Conservation (phyloP, 2,113 vertebrate species). For the Mustelus asterias region DNA sequence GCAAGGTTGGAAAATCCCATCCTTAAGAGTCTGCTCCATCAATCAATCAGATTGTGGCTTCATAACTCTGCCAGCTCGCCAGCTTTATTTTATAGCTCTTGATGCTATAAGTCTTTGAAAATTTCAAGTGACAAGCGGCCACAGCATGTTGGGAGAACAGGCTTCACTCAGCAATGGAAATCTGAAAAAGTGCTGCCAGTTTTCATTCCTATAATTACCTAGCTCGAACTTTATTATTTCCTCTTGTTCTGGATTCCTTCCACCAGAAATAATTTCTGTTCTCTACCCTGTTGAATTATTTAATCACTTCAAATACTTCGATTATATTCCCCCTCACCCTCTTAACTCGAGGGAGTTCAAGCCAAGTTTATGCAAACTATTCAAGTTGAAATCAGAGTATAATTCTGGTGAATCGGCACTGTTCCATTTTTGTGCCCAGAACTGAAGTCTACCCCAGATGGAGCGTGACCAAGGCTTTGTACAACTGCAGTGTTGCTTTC, state of each 20-base stretch:
- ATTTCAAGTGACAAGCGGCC: not conserved
- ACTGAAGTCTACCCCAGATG: not conserved
- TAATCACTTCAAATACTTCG: not conserved
- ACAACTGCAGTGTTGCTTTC: not conserved
- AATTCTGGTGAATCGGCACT: not conserved
- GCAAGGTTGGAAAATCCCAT: too few species aligned
- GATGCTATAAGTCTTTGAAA: not conserved
- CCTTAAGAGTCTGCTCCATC: not conserved
- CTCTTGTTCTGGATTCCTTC: not conserved
- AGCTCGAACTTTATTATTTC: not conserved
- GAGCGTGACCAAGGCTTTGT: not conserved
- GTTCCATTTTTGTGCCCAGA: not conserved
- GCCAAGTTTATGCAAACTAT: not conserved
- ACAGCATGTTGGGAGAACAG: not conserved
- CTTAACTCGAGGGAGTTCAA: not conserved
- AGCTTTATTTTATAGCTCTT: not conserved
- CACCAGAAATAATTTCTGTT: not conserved
- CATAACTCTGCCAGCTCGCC: not conserved
- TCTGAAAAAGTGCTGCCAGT: not conserved
- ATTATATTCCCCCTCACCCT: not conserved
- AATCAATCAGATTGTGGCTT: not conserved
- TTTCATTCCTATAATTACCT: not conserved
- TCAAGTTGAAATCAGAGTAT: not conserved
- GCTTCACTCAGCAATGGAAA: not conserved
- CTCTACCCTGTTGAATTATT: not conserved